Evolutionary conservation across 2,888 invertebrate species (phyloP), one percentile per base, ranked within the genome.

Genomic region (Drosophila fulvimacula): DNA sequence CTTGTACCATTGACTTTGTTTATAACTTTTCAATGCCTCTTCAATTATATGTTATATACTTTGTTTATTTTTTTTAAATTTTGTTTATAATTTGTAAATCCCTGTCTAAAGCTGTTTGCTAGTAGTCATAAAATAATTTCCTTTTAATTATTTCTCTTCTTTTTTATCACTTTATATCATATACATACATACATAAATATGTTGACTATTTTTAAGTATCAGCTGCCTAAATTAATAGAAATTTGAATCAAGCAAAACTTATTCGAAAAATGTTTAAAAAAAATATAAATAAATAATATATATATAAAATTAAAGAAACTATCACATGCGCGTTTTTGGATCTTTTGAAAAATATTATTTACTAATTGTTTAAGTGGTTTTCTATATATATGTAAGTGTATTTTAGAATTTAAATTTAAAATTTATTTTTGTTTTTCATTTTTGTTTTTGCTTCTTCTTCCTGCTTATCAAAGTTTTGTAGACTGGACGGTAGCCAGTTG

Each of bases 401-500:
- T 39, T 27, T 17, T 36, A 27, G 17, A 27, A 15, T 30, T 19
- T 15, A n/a, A n/a, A 48, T 60, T 61, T 30, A 65, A 46, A 64
- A 52, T 64, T 57, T 46, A 11, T 21, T 17, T 32, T 76, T 56
- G 57, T 65, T 65, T 59, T 67, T 63, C 41, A 51, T 60, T 59
- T 69, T 76, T 59, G 48, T 55, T 61, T 71, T 76, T 60, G 61
- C 58, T 66, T 56, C 56, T 15, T 51, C 21, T 70, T 51, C 21
- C 67, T 61, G 73, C 64, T 73, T 88, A 83, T 75, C 74, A 87
- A 81, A 76, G 80, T 63, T 68, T 80, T 82, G 90, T 89, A 88
- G 82, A 90, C 90, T 90, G 90, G 88, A 90, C 88, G 88, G 88
- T 82, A 73, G 88, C 88, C 90, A 90, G 89, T 89, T 81, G 73